Conservation (phyloP, 2,113 vertebrate genomes). For the Xerus inauris region DNA sequence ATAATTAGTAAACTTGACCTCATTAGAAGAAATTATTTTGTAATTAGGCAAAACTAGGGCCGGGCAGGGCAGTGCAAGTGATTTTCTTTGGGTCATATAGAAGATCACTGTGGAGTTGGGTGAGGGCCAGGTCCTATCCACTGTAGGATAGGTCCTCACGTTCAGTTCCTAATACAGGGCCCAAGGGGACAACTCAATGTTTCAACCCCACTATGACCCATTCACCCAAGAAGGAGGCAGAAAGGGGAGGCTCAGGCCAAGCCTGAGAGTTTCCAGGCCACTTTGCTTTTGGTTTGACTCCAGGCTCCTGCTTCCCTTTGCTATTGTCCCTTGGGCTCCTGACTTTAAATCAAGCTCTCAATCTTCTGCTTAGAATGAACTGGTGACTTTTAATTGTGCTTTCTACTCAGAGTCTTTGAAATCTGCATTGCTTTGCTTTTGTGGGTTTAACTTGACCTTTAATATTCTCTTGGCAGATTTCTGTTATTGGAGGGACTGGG, state of each 20-base stretch:
- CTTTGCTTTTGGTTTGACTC: slow-evolving; percentile 45
- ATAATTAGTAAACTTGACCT: slow-evolving; percentile 15
- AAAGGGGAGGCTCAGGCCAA: background rate
- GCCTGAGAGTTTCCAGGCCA: slow-evolving; percentile 57
- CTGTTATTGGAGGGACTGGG: slow-evolving; percentile 71
- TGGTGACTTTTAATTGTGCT: slow-evolving; percentile 72
- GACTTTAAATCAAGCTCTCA: slow-evolving; percentile 41
- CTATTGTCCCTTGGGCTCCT: slow-evolving; percentile 11
- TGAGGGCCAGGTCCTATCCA: background rate
- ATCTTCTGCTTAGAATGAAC: slow-evolving; percentile 42
- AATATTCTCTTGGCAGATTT: slow-evolving; percentile 83
- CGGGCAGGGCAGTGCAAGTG: slow-evolving; percentile 4
- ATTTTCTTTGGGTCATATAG: background rate
- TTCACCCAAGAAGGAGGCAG: background rate
- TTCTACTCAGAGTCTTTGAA: slow-evolving; percentile 79
- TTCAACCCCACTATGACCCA: background rate
- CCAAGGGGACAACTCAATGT: background rate
- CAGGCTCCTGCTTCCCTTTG: background rate
- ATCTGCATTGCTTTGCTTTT: slow-evolving; percentile 77
- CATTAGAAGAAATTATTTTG: slow-evolving; percentile 65
- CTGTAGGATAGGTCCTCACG: background rate
- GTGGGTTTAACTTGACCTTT: slow-evolving; percentile 81
- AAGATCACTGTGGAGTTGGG: slow-evolving; percentile 28
- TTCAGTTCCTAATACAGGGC: background rate
- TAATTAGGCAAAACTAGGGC: slow-evolving; percentile 28